Percentiles rank a stretch among this genome's conserved stretches.
Conservation (phyloP, 1,140 invertebrate species). For the Hestina assimilis region DNA sequence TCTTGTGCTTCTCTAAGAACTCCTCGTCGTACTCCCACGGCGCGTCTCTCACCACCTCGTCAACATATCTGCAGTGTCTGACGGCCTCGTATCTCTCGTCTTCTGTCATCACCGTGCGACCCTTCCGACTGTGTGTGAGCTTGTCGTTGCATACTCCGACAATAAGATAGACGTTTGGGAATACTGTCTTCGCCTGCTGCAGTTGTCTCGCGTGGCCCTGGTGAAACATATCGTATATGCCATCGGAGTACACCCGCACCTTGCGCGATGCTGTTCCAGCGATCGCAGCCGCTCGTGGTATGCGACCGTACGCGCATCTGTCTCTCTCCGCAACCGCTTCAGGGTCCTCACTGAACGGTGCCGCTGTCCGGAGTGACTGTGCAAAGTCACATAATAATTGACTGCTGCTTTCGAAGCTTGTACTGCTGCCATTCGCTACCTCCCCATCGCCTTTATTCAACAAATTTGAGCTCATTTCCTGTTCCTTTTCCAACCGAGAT, state of each 20-base stretch:
- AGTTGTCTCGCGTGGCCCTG: conserved; percentile 98
- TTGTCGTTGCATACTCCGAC: conserved; percentile 97
- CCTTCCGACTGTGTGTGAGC: conserved; percentile 94
- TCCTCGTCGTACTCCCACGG: conserved; percentile 97
- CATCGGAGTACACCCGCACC: conserved; percentile 97
- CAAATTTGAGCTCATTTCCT: conserved; percentile 59
- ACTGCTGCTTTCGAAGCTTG: conserved; percentile 46
- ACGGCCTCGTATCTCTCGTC: conserved; percentile 97
- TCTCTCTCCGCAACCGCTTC: conserved; percentile 88
- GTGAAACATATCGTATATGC: conserved; percentile 98
- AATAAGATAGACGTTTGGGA: conserved; percentile 98
- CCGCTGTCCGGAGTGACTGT: conserved; percentile 88
- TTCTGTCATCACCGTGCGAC: conserved; percentile 98
- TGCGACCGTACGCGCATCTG: conserved; percentile 91
- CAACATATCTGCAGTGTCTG: conserved; percentile 98
- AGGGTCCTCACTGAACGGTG: conserved; percentile 93
- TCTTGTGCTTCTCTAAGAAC: conserved; percentile 96
- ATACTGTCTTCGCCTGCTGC: conserved; percentile 98
- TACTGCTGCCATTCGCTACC: conserved; percentile 51
- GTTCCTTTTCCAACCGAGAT: conserved; percentile 43
- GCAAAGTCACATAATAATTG: conserved; percentile 30
- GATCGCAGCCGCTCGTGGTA: conserved; percentile 91
- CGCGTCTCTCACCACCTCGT: conserved; percentile 96
- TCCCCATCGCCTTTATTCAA: conserved; percentile 38
- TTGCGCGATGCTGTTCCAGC: conserved; percentile 87